Percentiles rank a stretch among this genome's conserved stretches.
These are phyloP conservation scores for Diploptera punctata DNA, from an alignment of 2,888 invertebrate genomes.

Conservation along the genomic window DNA sequence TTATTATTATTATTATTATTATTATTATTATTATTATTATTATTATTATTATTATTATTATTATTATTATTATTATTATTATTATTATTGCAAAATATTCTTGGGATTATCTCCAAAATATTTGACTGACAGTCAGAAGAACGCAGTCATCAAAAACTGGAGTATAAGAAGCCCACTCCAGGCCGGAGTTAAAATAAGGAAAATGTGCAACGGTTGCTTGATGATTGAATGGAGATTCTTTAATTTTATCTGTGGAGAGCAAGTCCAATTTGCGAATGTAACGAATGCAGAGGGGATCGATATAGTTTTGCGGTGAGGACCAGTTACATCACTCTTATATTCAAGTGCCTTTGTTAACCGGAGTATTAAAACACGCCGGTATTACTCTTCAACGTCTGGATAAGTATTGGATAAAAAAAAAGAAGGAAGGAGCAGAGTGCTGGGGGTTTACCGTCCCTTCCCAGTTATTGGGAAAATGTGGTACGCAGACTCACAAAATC, in stretches of 20 bases:
- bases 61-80: too few relatives aligned
- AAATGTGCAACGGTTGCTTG: neutral
- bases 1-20: too few relatives aligned
- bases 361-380: neutral
- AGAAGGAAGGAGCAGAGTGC: neutral
- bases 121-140: too few relatives aligned
- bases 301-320: neutral
- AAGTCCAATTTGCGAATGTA: neutral
- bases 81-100: too few relatives aligned
- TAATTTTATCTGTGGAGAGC: neutral
- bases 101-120: too few relatives aligned
- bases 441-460: neutral
- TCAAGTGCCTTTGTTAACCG: slow-evolving; percentile 16
- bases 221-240: neutral
- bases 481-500: neutral
- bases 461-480: slow-evolving; percentile 2
- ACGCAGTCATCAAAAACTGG: too few relatives aligned
- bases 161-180: too few relatives aligned
- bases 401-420: neutral
- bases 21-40: too few relatives aligned
- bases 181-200: too few relatives aligned
- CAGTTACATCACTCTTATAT: neutral
- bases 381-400: neutral
- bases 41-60: too few relatives aligned
- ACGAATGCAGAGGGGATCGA: neutral